Conservation (phyloP, 2,113 vertebrate species). For the Amblyopsis rosae region DNA sequence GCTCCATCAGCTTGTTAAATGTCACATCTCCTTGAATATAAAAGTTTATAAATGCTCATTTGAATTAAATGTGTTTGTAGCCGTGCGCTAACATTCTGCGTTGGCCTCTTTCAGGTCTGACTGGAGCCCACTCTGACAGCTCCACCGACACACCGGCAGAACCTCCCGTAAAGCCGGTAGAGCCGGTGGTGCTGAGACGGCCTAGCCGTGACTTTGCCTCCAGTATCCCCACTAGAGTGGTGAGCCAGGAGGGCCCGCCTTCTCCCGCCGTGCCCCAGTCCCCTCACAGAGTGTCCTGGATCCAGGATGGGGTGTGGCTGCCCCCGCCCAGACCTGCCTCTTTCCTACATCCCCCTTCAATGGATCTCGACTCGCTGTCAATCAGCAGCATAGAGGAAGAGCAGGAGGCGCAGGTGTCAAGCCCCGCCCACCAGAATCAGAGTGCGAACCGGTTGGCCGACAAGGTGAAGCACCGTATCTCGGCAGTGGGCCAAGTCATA, state of each 20-base stretch:
- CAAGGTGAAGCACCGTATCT: conserved; percentile 79
- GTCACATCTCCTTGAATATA: too few species aligned
- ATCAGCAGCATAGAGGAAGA: conserved; percentile 83
- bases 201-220: conserved; percentile 31
- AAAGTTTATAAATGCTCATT: too few species aligned
- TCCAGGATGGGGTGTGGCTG: conserved; percentile 76
- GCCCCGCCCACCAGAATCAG: conserved; percentile 15
- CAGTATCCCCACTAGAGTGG: background rate
- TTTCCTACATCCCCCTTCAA: conserved; percentile 49
- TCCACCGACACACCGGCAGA: background rate
- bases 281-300: conserved; percentile 85
- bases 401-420: conserved; percentile 38
- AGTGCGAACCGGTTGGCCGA: conserved; percentile 63
- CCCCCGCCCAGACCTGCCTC: conserved; percentile 51
- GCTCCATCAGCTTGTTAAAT: background rate
- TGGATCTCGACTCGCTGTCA: conserved; percentile 73
- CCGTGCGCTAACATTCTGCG: background rate
- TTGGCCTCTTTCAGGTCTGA: conserved; percentile 40
- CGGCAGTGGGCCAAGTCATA: conserved; percentile 77
- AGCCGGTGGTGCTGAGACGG: conserved; percentile 64
- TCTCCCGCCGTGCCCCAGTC: conserved; percentile 36
- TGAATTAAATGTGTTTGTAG: background rate
- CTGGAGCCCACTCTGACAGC: conserved; percentile 50
- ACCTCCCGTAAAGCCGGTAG: conserved; percentile 1
- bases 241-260: conserved; percentile 23